Evolutionary conservation across 2,797 vertebrate genomes (phyloP).

Genomic region (Halcyon chelicuti): DNA sequence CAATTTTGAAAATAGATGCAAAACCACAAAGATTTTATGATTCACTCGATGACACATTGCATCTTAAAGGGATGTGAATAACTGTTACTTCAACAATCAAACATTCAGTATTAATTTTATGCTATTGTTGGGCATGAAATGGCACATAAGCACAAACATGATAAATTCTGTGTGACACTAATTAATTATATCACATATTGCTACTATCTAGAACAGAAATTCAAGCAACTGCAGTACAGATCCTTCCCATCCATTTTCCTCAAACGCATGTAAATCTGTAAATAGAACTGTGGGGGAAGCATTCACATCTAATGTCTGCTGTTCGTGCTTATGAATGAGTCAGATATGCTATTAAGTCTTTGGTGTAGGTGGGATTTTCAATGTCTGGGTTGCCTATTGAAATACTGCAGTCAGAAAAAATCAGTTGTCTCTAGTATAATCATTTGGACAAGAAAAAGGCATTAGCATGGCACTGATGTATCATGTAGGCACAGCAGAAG

Average conservation of each 20-base stretch:
- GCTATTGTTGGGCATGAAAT: neutral
- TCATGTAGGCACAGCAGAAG: neutral
- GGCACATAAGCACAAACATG: neutral
- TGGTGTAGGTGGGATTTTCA: neutral
- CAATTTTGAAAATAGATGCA: neutral
- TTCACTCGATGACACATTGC: neutral
- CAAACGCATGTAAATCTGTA: neutral
- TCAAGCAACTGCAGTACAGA: neutral
- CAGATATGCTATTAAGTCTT: neutral
- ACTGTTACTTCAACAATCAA: neutral
- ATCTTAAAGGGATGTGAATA: neutral
- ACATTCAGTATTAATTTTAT: neutral
- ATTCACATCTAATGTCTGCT: neutral
- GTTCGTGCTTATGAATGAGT: neutral
- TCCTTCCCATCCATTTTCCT: neutral
- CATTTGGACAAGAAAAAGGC: neutral
- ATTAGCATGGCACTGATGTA: neutral
- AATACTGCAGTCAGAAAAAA: neutral
- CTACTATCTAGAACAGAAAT: neutral
- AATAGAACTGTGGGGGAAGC: neutral
- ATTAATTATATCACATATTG: neutral
- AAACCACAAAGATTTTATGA: neutral
- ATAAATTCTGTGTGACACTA: neutral
- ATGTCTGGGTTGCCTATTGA: neutral
- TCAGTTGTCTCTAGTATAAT: neutral